Evolutionary conservation across 2,113 vertebrate species (phyloP), one percentile per base, ranked within the genome.

Genomic region (Gymnorhina tibicen): DNA sequence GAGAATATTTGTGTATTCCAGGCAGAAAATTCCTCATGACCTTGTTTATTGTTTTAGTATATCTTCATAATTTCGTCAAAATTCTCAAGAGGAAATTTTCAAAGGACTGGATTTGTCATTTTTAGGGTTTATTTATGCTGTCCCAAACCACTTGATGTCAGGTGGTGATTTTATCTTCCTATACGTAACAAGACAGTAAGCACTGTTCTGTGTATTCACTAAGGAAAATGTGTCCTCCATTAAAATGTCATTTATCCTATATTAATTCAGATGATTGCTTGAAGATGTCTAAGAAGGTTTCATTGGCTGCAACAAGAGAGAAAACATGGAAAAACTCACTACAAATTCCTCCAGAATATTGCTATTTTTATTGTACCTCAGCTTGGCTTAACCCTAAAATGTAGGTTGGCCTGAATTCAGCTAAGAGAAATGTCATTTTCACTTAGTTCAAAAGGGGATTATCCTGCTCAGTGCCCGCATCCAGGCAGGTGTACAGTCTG

Each of bases 181-280:
- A 5, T 19, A 64, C 0, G 0, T 55, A 60, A 23, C 7, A 16
- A 56, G 44, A 44, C 14, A 46, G 8, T 3, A 35, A 91, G n/a
- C 12, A 16, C 6, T 2, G 1, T 9, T 11, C 4, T 19, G 9
- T 3, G 3, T 41, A 55, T 66, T 69, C 49, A 53, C 33, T 10
- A 46, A 24, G 47, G 60, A 69, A 60, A 92, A 62, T 1, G 20
- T 12, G 18, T 49, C 58, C 41, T 49, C 56, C 44, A 59, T 80
- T 84, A 77, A 91, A 88, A 88, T 66, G 35, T 28, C 50, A 74
- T 88, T 93, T 76, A 56, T 73, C 58, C 8, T 23, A n/a, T 27
- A 69, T 91, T 91, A 85, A 93, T 88, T 91, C 42, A 92, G 64
- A 63, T 28, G 22, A 82, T n/a, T 62, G 17, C 32, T 69, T 74